phyloP scores from a whole-genome alignment of 2,113 vertebrate species.

The Buteo buteo region DNA sequence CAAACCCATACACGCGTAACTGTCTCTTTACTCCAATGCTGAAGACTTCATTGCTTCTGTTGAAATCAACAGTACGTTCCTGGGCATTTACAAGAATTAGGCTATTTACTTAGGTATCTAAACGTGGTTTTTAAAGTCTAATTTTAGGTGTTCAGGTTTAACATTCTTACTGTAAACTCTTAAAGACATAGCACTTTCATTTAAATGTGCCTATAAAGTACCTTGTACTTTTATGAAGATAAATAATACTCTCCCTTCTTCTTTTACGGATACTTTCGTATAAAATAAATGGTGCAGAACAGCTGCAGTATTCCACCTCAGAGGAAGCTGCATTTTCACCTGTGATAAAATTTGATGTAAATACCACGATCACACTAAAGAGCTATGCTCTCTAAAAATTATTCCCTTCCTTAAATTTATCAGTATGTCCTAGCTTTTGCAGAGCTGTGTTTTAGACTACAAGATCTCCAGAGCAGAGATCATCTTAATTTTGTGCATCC shows the following conservation, averaged over 20 bases:
- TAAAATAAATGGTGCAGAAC: conserved; percentile 5
- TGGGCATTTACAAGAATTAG: neutral
- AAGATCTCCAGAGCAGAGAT: neutral
- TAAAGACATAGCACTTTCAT: neutral
- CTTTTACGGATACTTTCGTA: neutral
- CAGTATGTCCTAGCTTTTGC: neutral
- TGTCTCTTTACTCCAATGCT: neutral
- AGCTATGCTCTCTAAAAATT: neutral
- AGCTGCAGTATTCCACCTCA: conserved; percentile 43
- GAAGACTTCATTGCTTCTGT: neutral
- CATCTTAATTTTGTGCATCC: neutral
- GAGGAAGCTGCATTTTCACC: conserved; percentile 17
- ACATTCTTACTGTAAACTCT: neutral
- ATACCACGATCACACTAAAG: neutral
- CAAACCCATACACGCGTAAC: neutral
- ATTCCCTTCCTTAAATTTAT: neutral
- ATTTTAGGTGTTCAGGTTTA: neutral
- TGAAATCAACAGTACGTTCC: neutral
- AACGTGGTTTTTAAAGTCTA: neutral
- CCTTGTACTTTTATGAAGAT: neutral
- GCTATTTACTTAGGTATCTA: neutral
- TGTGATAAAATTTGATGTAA: neutral
- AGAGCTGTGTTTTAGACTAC: neutral
- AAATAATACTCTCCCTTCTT: neutral
- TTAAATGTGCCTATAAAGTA: neutral